Percentiles rank a stretch among this genome's conserved stretches.
These are phyloP conservation scores for Odobenus rosmarus DNA, from an alignment of 2,113 vertebrate species.

Conservation along the genomic window DNA sequence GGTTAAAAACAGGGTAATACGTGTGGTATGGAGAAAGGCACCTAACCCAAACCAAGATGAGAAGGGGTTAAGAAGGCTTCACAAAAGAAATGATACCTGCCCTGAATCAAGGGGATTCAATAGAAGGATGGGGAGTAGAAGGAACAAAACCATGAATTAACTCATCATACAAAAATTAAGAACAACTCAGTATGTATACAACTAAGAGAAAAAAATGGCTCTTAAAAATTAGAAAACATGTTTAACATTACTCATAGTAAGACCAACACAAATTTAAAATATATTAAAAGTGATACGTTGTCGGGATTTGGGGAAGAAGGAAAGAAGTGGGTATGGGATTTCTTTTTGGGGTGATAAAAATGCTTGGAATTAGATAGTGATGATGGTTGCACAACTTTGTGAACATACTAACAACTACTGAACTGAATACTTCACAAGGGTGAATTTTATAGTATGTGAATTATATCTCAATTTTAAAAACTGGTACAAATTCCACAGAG, in stretches of 20 bases:
- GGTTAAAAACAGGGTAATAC: neutral
- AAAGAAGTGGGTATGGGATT: neutral
- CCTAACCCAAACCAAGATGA: neutral
- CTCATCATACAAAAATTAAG: neutral
- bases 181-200: neutral
- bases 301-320: neutral
- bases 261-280: slow-evolving; percentile 22
- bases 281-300: neutral
- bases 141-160: neutral
- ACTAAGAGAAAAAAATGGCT: neutral
- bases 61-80: neutral
- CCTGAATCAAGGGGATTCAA: neutral
- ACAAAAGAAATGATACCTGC: neutral
- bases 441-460: neutral
- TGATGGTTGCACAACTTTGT: neutral
- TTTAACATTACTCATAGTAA: neutral
- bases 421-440: neutral
- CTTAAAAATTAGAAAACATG: slow-evolving; percentile 16
- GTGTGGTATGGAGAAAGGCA: neutral
- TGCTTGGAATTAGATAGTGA: neutral
- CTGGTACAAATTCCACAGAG: neutral
- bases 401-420: slow-evolving; percentile 16
- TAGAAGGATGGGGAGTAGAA: neutral
- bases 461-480: neutral
- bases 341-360: neutral